Base-by-base conservation (phyloP, 2,888 invertebrate species). In the Pherbina coryleti region DNA sequence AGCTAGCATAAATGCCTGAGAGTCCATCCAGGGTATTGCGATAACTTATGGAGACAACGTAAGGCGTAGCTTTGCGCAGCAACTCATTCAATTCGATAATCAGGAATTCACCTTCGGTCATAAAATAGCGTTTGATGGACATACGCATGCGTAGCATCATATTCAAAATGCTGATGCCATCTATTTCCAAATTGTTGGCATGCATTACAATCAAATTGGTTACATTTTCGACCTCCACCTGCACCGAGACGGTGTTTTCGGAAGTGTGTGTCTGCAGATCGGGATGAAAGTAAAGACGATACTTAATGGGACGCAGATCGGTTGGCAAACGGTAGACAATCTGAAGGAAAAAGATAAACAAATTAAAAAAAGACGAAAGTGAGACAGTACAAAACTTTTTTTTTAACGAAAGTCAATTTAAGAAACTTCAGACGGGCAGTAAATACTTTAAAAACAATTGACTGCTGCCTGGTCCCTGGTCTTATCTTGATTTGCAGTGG, bases 1-100 rank as follows among this genome's bases (percentile, higher is more conserved):
- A 91, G 80, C 95, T 95, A 70, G 92, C 91, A 88, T 96, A 96
- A 80, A 94, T 91, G 22, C 96, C 96, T 78, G 93, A 92, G 83
- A 95, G 93, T 78, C 92, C 92, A 79, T 91, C 92, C 84, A 95
- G 90, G 77, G 91, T 91, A 1, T 95, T 95, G 79, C 90, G 89
- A 84, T 93, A 96, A 75, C 92, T 90, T 67, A 95, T 91, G 51
- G 90, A 87, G 5, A 95, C 86, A 22, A 89, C 89, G 84, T 93
- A 93, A 22, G 87, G 88, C 78, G 84, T 83, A n/a, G 86, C 88
- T 62, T 79, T 53, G 19, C 79, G 77, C 44, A 92, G 83, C 53
- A 86, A 79, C 44, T 89, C 83, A 53, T 84, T 80, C 67, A 91
- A 83, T 55, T 88, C 84, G 22, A 92, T 87, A 1, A 87, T 82